Conservation (phyloP, 2,113 vertebrate species). For the Ceuthmochares aereus region DNA sequence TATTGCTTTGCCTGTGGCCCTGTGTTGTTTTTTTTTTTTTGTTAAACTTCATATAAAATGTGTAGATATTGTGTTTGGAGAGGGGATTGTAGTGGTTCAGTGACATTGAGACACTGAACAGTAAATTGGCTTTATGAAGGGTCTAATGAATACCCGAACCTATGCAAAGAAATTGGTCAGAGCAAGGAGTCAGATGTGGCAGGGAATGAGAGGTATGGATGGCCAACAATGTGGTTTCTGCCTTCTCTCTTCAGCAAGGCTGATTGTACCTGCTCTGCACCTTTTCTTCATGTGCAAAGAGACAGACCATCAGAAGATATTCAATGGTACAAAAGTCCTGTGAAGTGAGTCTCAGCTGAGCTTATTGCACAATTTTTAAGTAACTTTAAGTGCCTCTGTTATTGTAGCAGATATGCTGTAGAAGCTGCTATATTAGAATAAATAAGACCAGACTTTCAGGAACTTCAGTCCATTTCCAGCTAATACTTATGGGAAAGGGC, state of each 20-base stretch:
- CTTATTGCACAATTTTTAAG: background rate
- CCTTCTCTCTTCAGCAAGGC: background rate
- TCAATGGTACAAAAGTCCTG: background rate
- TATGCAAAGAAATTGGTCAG: background rate
- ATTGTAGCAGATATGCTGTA: background rate
- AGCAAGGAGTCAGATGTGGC: background rate
- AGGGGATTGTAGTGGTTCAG: background rate
- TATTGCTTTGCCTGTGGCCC: background rate
- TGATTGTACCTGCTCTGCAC: background rate
- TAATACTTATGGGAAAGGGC: background rate
- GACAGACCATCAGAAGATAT: background rate
- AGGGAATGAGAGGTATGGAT: background rate
- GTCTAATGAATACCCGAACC: background rate
- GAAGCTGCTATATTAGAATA: background rate
- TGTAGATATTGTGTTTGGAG: background rate
- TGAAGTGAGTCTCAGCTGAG: background rate
- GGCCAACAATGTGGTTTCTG: background rate
- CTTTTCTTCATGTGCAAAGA: background rate
- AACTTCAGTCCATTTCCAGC: background rate
- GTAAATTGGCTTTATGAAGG: background rate
- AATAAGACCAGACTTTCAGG: background rate
- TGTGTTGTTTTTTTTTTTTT: fast-evolving
- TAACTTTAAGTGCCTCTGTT: background rate
- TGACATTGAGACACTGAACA: background rate
- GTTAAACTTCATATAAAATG: background rate